Conservation (phyloP, 2,797 vertebrate species). For the Paedocypris micromegethes region DNA sequence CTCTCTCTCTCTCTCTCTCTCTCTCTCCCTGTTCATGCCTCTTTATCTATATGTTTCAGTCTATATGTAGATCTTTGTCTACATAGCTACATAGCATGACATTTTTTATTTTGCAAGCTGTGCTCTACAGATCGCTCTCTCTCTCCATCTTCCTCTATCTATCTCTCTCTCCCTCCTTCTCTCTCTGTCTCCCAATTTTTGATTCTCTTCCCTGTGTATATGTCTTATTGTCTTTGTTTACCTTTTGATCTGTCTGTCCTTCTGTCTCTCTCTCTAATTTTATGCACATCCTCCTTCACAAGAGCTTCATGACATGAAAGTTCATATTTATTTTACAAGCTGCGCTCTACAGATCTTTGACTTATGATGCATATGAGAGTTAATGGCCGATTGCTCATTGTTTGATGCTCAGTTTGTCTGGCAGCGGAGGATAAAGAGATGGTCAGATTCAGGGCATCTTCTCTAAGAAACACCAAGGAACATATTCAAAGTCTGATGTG, state of each 20-base stretch:
- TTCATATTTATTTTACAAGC: too few species aligned
- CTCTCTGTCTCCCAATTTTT: too few species aligned
- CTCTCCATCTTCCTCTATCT: too few species aligned
- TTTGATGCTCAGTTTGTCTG: background rate
- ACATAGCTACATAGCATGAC: too few species aligned
- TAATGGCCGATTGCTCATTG: conserved; percentile 11
- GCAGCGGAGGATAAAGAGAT: background rate
- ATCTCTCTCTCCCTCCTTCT: too few species aligned
- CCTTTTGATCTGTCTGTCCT: background rate
- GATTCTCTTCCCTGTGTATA: too few species aligned
- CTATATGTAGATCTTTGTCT: too few species aligned
- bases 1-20: background rate
- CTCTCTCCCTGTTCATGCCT: background rate
- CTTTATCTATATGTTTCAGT: background rate
- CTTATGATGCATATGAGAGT: conserved; percentile 10
- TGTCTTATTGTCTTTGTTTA: background rate
- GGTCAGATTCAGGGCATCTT: background rate
- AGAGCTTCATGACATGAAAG: too few species aligned
- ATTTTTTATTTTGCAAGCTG: too few species aligned
- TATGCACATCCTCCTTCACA: background rate
- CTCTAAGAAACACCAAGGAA: background rate
- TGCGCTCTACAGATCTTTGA: background rate
- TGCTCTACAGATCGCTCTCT: too few species aligned
- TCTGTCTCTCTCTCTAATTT: background rate
- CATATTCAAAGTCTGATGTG: conserved; percentile 26